Base-by-base conservation (phyloP, 1,140 invertebrate genomes). In the Megathymus violae region DNA sequence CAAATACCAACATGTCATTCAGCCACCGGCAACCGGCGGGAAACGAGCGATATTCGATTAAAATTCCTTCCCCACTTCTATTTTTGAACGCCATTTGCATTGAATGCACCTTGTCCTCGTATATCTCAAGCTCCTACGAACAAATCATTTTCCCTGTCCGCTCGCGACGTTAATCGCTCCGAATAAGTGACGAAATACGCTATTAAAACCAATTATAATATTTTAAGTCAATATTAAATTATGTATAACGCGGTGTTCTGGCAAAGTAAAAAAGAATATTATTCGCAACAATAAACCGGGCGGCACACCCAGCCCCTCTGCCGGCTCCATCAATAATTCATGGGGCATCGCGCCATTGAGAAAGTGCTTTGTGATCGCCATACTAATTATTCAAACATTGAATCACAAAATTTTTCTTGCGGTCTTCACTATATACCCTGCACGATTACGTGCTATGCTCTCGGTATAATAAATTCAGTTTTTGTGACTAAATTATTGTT, bases 361-460 rank as follows among this genome's bases (percentile, higher is more conserved):
- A 89, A 89, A 89, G 85, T 85, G 76, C 79, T 83, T 72, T 89
- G 85, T 86, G 85, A 85, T 81, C 81, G 76, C 69, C 73, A 88
- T 90, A 90, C 82, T 86, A 90, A 90, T 88, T 72, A 73, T 69
- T 78, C 75, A 64, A 63, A 72, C 71, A 74, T 76, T 73, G 75
- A 78, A 78, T 85, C 76, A 74, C 75, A 80, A 76, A 75, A 80
- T 71, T 79, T 74, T 82, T 71, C 68, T 76, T 68, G 64, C 51
- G 67, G 56, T 73, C 56, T 60, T 63, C 25, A 67, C 50, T 64
- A 62, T 63, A 69, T 59, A 64, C 61, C 61, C 43, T 54, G 17
- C 36, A 47, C 41, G 9, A 61, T 40, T 47, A 64, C 48, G 60
- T 68, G 27, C 27, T 47, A 47, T 46, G 6, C 3, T 13, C 7